These are phyloP conservation scores for Blennius ocellaris DNA, from an alignment of 2,113 vertebrate genomes.

Conservation along the genomic window DNA sequence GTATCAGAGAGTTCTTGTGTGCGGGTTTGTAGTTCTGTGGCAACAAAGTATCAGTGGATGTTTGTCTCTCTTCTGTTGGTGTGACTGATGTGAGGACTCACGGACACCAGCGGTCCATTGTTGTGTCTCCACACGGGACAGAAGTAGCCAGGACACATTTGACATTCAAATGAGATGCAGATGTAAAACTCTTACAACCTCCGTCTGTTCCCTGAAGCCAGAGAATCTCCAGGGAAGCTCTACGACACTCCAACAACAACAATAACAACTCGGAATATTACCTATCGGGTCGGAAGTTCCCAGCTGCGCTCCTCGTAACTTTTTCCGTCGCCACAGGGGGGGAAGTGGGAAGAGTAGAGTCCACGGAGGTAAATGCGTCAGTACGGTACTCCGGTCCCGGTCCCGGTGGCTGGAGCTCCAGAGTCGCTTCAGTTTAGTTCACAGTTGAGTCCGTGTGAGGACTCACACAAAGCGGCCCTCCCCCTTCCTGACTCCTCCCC, in stretches of 20 bases:
- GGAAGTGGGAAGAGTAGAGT: neutral
- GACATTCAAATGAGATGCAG: constrained; percentile 76
- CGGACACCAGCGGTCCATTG: constrained; percentile 32
- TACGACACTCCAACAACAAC: too few relatives aligned
- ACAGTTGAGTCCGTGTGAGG: constrained; percentile 31
- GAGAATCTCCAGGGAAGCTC: too few relatives aligned
- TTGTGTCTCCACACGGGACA: constrained; percentile 46
- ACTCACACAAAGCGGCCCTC: constrained; percentile 65
- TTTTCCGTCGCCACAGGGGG: neutral
- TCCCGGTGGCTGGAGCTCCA: constrained; percentile 5
- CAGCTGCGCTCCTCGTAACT: constrained; percentile 44
- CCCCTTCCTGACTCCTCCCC: constrained; percentile 6
- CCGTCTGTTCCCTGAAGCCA: neutral
- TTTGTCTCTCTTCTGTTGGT: too few relatives aligned
- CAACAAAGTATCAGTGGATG: too few relatives aligned
- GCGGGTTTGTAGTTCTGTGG: too few relatives aligned
- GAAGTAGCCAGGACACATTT: constrained; percentile 27
- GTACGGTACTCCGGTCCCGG: neutral
- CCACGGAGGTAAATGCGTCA: neutral
- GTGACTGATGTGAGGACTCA: constrained; percentile 5
- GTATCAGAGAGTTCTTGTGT: too few relatives aligned
- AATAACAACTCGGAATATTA: constrained; percentile 36
- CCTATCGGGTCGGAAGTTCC: constrained; percentile 49
- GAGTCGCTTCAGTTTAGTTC: constrained; percentile 49
- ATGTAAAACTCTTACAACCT: constrained; percentile 40